Conservation (phyloP, 2,113 vertebrate genomes). For the Todiramphus saurophagus region DNA sequence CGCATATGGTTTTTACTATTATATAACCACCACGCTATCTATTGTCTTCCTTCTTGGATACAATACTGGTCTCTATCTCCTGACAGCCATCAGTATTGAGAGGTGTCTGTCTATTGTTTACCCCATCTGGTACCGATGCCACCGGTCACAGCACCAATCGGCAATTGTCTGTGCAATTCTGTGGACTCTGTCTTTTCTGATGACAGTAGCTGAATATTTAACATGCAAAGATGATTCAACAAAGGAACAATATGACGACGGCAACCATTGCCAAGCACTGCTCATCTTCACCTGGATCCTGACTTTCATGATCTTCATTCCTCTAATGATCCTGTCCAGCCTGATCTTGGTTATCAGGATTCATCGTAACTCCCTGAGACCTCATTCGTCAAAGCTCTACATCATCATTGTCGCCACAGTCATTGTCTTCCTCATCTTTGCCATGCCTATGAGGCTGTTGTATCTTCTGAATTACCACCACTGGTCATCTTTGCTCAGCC, state of each 20-base stretch:
- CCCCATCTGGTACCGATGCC: slow-evolving; percentile 81
- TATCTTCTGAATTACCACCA: slow-evolving; percentile 74
- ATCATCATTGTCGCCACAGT: slow-evolving; percentile 72
- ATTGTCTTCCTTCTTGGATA: slow-evolving; percentile 77
- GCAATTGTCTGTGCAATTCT: slow-evolving; percentile 69
- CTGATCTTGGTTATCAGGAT: slow-evolving; percentile 74
- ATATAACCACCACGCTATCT: slow-evolving; percentile 62
- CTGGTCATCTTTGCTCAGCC: slow-evolving; percentile 62
- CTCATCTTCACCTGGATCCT: slow-evolving; percentile 73
- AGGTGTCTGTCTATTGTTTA: slow-evolving; percentile 78
- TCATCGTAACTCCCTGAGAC: slow-evolving; percentile 64
- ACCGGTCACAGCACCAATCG: slow-evolving; percentile 75
- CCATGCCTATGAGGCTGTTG: slow-evolving; percentile 74
- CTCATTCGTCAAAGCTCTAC: slow-evolving; percentile 77
- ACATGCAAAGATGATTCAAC: slow-evolving; percentile 61
- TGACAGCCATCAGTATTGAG: slow-evolving; percentile 81
- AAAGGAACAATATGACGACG: background rate
- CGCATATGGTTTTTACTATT: slow-evolving; percentile 46
- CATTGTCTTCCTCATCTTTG: slow-evolving; percentile 75
- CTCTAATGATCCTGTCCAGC: slow-evolving; percentile 77
- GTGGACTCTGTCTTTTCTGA: slow-evolving; percentile 75
- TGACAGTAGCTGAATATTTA: slow-evolving; percentile 72
- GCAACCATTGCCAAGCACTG: slow-evolving; percentile 64
- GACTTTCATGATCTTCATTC: slow-evolving; percentile 77
- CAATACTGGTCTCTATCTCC: slow-evolving; percentile 77